A percentile compares a stretch with the other conserved stretches of the same genome.
These are phyloP conservation scores for Drosophila ezoana DNA, from an alignment of 2,888 invertebrate species.

Conservation along the genomic window DNA sequence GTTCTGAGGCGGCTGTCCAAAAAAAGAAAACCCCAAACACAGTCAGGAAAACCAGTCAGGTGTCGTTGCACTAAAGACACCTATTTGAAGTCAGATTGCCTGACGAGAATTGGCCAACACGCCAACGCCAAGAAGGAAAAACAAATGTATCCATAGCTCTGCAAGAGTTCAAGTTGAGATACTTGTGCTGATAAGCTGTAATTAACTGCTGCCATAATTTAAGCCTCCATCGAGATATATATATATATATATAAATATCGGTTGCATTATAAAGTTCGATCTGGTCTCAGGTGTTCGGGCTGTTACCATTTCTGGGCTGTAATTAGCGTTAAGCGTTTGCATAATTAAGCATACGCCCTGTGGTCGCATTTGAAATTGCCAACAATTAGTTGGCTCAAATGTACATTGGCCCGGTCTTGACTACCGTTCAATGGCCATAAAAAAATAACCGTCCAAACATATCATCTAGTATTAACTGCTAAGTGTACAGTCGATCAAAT, in stretches of 20 bases:
- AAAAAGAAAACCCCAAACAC: slow-evolving; percentile 3
- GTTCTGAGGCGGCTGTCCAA: slow-evolving; percentile 27
- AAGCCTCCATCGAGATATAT: slow-evolving; percentile 4
- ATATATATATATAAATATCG: slow-evolving; percentile 6
- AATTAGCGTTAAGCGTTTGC: slow-evolving; percentile 70
- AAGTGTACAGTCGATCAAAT: slow-evolving; percentile 32
- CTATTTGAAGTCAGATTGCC: slow-evolving; percentile 1
- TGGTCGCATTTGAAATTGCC: slow-evolving; percentile 41
- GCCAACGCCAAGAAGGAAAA: slow-evolving; percentile 25
- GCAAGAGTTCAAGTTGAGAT: slow-evolving; percentile 63
- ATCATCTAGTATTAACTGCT: slow-evolving; percentile 46
- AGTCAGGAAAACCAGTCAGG: slow-evolving; percentile 43
- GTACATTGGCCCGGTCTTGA: slow-evolving; percentile 44
- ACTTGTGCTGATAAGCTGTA: slow-evolving; percentile 56
- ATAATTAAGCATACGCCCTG: slow-evolving; percentile 80
- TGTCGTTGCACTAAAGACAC: slow-evolving; percentile 45
- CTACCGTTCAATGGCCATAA: slow-evolving; percentile 43
- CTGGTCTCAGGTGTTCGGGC: slow-evolving; percentile 48
- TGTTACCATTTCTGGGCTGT: slow-evolving; percentile 35
- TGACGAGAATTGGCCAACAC: slow-evolving; percentile 10
- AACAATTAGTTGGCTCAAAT: slow-evolving; percentile 61
- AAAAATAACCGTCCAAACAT: slow-evolving; percentile 47
- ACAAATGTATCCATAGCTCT: slow-evolving; percentile 8
- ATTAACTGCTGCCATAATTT: slow-evolving; percentile 61
- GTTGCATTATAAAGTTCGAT: slow-evolving; percentile 42